Evolutionary conservation across 2,888 invertebrate genomes (phyloP), one percentile per base, ranked within the genome.

Genomic region (Diabrotica balteata): DNA sequence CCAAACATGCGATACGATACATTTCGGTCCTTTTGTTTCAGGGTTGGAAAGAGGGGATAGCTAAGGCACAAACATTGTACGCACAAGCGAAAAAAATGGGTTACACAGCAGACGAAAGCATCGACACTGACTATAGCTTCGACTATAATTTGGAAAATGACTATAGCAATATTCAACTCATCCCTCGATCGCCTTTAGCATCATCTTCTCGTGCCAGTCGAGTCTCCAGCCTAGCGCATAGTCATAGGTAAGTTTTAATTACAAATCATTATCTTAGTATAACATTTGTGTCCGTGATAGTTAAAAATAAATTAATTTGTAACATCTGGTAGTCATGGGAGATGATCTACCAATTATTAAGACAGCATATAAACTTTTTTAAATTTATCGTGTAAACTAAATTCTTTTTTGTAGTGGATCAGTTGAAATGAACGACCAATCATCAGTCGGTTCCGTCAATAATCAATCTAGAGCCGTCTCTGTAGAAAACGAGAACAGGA

Each of bases 41-140:
- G 88, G 86, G 86, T 58, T 94, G 93, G 93, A 88, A 91, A 69
- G 90, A 90, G 52, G 90, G 91, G 70, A 84, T 95, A 46, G 86
- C 87, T 67, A 92, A 93, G 80, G 94, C 95, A 1, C 92, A 91
- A 83, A 86, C 90, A 73, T 86, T 91, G n/a, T 92, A 90, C 81
- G 84, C 86, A 68, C 87, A 89, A 79, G 87, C 89, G 55, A 89
- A 88, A 78, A 86, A 86, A 73, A 85, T 79, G 75, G 80, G 80
- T 69, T 78, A 78, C 66, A 76, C 75, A 67, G 68, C 80, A 69
- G 76, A 83, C 75, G 77, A 81, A 71, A 79, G 81, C 68, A 77
- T 82, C 52, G 80, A 82, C 44, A 77, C 80, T 9, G 83, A 83
- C 49, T 82, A 80, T 72, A 80, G 75, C 75, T 79, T 82, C 63